Evolutionary conservation across 2,113 vertebrate species (phyloP).

Genomic region (Alces alces): DNA sequence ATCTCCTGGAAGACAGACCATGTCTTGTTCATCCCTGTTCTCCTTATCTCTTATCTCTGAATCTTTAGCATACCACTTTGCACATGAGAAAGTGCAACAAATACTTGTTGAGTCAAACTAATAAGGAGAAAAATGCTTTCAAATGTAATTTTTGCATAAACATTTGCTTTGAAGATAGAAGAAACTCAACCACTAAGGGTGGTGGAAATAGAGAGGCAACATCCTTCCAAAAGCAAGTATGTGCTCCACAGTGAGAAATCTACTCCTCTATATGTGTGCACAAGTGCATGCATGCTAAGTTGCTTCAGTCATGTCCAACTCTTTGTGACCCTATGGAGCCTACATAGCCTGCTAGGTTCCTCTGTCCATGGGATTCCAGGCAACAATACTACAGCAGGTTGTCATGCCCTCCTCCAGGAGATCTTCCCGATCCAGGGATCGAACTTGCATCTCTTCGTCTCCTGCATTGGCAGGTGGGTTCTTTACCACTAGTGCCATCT

Average conservation of each 20-base stretch:
- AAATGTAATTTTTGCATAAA: neutral
- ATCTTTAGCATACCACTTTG: neutral
- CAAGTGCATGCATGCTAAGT: neutral
- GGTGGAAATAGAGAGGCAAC: neutral
- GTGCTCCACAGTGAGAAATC: neutral
- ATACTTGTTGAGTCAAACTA: neutral
- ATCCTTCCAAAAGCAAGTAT: neutral
- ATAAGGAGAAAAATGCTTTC: conserved; percentile 14
- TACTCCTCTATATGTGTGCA: neutral
- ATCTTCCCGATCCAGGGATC: neutral
- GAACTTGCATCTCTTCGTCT: neutral
- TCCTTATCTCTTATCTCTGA: neutral
- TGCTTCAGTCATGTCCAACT: neutral
- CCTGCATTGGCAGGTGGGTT: neutral
- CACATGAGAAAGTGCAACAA: neutral
- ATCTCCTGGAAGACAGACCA: neutral
- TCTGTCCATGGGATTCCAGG: neutral
- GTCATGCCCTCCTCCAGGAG: neutral
- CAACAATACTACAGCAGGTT: neutral
- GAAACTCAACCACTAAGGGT: neutral
- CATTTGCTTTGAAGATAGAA: neutral
- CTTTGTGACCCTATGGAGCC: neutral
- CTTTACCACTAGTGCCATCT: neutral
- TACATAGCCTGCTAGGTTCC: neutral
- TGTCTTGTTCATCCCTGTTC: neutral